Evolutionary conservation across 64 coral and sea anemone species (phyloP), one percentile per base, ranked within the genome.

Genomic region (Montipora efflorescens): DNA sequence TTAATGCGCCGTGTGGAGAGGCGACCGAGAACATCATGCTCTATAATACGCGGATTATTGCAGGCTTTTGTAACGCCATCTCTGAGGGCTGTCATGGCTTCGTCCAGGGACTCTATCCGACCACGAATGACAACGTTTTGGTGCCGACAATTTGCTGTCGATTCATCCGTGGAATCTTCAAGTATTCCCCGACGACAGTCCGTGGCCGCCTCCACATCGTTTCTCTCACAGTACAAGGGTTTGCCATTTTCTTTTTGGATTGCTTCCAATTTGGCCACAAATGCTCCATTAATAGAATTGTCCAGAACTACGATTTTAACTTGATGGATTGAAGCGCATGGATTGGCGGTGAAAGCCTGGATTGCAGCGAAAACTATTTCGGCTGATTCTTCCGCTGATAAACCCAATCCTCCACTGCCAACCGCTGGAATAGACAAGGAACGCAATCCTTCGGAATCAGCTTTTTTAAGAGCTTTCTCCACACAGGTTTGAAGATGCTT

Each of bases 401-500:
- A 19, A 11, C 82, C 82, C 47, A 86, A 11, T 71, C 82, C 47
- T 47, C 82, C 82, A 20, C 64, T 86, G 13, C 82, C 82, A 86
- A 86, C 82, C 18, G 82, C 82, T 86, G 82, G 82, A 86, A 86
- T 86, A 46, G 82, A 86, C 45, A 86, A 44, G 11, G 82, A 86
- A 7, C 0, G 16, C 66, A 86, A 86, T 7, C 64, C 44, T 5
- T 16, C 25, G 18, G 82, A 48, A 72, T 86, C 82, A n/a, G 47
- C 82, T 5, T 48, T 45, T 22, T 71, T 86, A 3, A 86, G 46
- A 49, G 82, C 82, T 71, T 86, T 86, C 16, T 86, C 82, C 8
- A 71, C 82, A 18, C 82, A 86, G 9, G 7, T 51, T 67, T 86
- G 82, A 71, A 86, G 82, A 86, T 49, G 62, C 8, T 86, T 15